Evolutionary conservation across 2,888 invertebrate species (phyloP), one percentile per base, ranked within the genome.

Genomic region (Sisyra terminalis): DNA sequence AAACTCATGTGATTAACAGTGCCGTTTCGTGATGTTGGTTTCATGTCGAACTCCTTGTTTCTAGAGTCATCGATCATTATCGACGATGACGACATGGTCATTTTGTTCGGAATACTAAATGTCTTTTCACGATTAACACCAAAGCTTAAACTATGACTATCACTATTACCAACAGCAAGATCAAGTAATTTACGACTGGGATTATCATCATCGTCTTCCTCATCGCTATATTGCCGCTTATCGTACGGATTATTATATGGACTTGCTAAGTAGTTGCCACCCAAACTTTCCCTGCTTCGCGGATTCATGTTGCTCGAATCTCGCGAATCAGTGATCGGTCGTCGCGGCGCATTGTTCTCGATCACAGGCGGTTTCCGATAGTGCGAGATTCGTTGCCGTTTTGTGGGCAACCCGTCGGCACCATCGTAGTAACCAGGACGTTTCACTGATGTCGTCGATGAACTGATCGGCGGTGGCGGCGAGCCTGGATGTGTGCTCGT

Each of bases 371-470:
- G 73, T 54, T 79, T 78, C 51, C 71, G 75, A 59, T 79, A 85
- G 65, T 83, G 83, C 58, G 90, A 88, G 61, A 92, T 87, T 57
- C 92, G 78, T 59, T 76, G 84, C 63, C 83, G 82, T 66, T 92
- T 90, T 46, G 68, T 70, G 30, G 64, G 71, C 53, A 61, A 66
- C 51, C 69, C 71, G 57, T 71, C 66, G 53, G 63, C 64, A 55
- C 72, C 65, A 51, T 74, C 75, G 52, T 69, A 71, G 53, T 70
- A 72, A 34, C 72, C 73, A 42, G 78, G 75, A 58, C 75, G 67
- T 55, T 73, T 74, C 44, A 49, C 48, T 45, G 47, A 51, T 38
- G 48, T 48, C 10, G 41, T 15, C 31, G 71, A 70, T 46, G 69
- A 70, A 50, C 64, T 55, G 42, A 70, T 60, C 44, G 66, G 58